Base-by-base conservation (phyloP, 2,888 invertebrate species). In the Leptopilina drosophilae region DNA sequence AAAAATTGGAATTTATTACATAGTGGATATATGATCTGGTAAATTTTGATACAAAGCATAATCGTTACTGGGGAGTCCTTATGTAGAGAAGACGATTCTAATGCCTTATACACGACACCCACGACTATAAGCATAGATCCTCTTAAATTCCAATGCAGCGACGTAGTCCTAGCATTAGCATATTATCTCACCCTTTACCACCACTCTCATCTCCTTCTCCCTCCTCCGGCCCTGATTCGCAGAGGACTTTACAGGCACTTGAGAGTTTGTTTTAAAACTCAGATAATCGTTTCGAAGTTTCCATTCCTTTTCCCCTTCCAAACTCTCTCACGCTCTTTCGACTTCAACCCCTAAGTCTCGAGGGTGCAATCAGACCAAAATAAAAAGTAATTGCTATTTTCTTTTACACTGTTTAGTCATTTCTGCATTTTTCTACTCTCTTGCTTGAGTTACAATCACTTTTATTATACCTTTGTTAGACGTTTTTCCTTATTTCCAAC, bases 251-350 rank as follows among this genome's bases (percentile, higher is more conserved):
- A 88, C 90, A 90, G 90, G 89, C 90, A 90, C 90, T 90, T 88
- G 89, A 89, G 89, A 90, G 90, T 90, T 90, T 89, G 89, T 90
- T 90, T 90, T 89, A 90, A 90, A 90, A 90, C 89, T 90, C 89
- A 88, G 90, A 90, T 90, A 90, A 90, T 90, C 90, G 90, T 90
- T 90, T 87, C 87, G 83, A 89, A 86, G 87, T 86, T 86, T 84
- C 83, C 76, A 69, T 64, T 69, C 67, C 64, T 62, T 15, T 14
- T 66, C 78, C 69, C 77, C 20, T 49, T 49, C 64, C 77, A 69
- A 33, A 78, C 77, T 78, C 80, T 76, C 78, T 77, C 80, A 79
- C 69, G 46, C 78, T 69, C 81, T 78, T 75, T 79, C 82, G 77
- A 82, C 65, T 62, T 26, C 40, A 73, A 53, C 53, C 81, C 77